Conservation (phyloP, 2,888 invertebrate species). For the Trachelus troglodyta region DNA sequence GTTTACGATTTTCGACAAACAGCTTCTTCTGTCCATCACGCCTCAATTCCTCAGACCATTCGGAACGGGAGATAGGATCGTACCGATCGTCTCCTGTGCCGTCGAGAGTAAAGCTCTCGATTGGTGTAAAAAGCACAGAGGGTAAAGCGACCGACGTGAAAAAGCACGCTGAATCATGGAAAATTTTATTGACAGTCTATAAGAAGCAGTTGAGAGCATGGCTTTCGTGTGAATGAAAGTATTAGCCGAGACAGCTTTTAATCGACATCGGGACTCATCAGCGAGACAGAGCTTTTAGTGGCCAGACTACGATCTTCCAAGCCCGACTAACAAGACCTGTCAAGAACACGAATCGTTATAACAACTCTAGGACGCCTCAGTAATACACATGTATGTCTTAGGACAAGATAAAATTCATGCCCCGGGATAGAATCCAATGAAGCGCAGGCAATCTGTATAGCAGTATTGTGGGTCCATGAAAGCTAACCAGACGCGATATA, state of each 20-base stretch:
- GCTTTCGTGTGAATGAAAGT: background rate
- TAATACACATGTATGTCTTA: no score
- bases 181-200: background rate
- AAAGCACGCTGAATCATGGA: background rate
- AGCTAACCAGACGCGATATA: background rate
- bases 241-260: background rate
- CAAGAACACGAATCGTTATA: background rate
- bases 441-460: background rate
- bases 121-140: background rate
- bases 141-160: background rate
- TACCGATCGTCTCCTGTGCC: background rate
- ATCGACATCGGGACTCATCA: background rate
- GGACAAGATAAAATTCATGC: background rate
- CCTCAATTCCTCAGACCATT: background rate
- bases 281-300: background rate
- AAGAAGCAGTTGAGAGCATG: background rate
- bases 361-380: background rate
- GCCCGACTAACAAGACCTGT: background rate
- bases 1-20: background rate
- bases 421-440: background rate
- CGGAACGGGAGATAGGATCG: background rate
- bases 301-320: background rate
- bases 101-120: background rate
- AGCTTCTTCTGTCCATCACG: background rate
- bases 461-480: background rate